Evolutionary conservation across 2,797 vertebrate species (phyloP).

Genomic region (Siniperca undulata): DNA sequence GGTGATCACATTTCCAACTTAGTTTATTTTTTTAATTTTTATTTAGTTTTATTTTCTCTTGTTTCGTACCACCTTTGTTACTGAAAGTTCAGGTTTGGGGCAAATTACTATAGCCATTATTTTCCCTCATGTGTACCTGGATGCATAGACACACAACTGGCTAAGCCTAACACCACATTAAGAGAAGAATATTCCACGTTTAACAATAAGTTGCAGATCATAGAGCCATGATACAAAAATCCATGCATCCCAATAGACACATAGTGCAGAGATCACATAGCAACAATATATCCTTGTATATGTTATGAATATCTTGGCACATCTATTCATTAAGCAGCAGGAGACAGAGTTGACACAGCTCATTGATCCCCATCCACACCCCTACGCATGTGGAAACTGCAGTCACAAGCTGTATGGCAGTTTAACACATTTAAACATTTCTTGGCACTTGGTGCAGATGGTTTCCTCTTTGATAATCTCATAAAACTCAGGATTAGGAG

Average conservation of each 20-base stretch:
- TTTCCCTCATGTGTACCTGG: not conserved
- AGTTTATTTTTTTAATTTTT: no score
- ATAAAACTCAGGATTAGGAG: conserved; percentile 3
- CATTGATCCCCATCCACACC: conserved; percentile 47
- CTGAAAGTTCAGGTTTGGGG: no score
- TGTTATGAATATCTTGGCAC: not conserved
- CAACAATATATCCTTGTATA: not conserved
- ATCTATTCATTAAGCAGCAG: conserved; percentile 10
- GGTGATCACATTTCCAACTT: not conserved
- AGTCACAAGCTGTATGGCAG: conserved; percentile 24
- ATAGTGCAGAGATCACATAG: not conserved
- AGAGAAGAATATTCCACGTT: not conserved
- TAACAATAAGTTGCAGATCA: not conserved
- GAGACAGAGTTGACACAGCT: conserved; percentile 39
- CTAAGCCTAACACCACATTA: not conserved
- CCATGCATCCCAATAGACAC: not conserved
- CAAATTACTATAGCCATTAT: not conserved
- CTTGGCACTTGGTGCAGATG: conserved; percentile 18
- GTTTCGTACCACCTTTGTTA: not conserved
- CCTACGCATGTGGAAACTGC: conserved; percentile 41
- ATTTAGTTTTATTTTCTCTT: no score
- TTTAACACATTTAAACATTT: conserved; percentile 46
- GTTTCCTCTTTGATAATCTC: conserved; percentile 12
- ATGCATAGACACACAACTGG: not conserved
- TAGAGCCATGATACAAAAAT: not conserved